Base-by-base conservation (phyloP, 2,113 vertebrate genomes). In the Nerophis ophidion region DNA sequence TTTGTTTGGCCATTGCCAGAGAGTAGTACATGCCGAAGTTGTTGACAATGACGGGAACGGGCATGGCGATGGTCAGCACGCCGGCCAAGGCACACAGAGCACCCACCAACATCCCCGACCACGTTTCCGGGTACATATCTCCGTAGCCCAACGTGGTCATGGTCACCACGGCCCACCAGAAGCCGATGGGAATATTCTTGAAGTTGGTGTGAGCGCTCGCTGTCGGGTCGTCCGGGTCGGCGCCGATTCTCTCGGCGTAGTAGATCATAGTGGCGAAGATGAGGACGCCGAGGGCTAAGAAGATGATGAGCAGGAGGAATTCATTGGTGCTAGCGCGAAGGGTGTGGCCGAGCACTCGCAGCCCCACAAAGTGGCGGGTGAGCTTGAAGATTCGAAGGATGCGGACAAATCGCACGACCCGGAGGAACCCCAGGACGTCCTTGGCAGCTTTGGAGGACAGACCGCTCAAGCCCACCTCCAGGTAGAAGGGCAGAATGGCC, bases 231-330 rank as follows among this genome's bases (percentile, higher is more conserved):
- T 90, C 87, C 0, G 94, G 94, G 38, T 90, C 87, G 0, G 96
- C 94, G 4, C 94, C 96, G 10, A 97, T 96, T 56, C 96, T 81
- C 38, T 98, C 96, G 0, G 96, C 96, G 8, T 97, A 98, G 74
- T 97, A 98, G 73, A 98, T 98, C 95, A 97, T 97, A 33, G 95
- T 97, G 90, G 95, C 95, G 8, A 97, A 98, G 69, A 98, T 98
- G 51, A 98, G 84, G 8, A 98, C 95, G 0, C 96, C 96, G 1
- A 98, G 70, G 82, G 95, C 95, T 4, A 98, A 79, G 85, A 98
- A 98, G 77, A 98, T 98, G 74, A 98, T 94, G 7, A 98, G 91
- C 11, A 98, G 89, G 36, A 98, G 88, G 86, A 98, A 98, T 69
- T 98, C 96, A 5, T 98, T 98, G 79, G 95, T 98, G 89, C 95